phyloP scores from a whole-genome alignment of 1,140 invertebrate species.

The Schmidtea mediterranea region DNA sequence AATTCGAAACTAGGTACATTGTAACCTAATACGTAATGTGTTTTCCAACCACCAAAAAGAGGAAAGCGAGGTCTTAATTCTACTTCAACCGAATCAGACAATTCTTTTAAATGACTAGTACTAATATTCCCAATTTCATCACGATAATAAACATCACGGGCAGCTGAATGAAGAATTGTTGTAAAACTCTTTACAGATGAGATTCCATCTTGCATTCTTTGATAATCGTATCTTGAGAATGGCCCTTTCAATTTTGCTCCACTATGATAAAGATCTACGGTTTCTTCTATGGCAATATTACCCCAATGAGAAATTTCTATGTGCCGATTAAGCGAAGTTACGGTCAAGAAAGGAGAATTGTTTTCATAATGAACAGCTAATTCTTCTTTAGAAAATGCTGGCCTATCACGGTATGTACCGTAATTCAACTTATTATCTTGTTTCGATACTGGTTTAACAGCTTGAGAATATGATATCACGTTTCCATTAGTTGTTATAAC shows the following conservation, averaged over 20 bases:
- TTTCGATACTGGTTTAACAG: constrained; percentile 46
- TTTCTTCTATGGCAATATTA: constrained; percentile 84
- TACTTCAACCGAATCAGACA: constrained; percentile 68
- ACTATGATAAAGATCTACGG: constrained; percentile 59
- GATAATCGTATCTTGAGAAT: constrained; percentile 81
- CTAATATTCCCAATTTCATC: constrained; percentile 99
- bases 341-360: constrained; percentile 70
- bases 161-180: constrained; percentile 62
- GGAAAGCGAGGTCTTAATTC: constrained; percentile 81
- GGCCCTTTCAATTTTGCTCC: constrained; percentile 71
- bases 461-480: constrained; percentile 51
- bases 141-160: constrained; percentile 65
- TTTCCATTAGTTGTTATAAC: constrained; percentile 46
- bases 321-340: constrained; percentile 49
- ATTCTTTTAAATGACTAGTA: constrained; percentile 60
- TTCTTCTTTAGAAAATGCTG: constrained; percentile 32
- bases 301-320: constrained; percentile 98
- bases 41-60: constrained; percentile 93
- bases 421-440: constrained; percentile 50
- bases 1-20: constrained; percentile 90
- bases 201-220: constrained; percentile 53
- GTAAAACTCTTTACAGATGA: constrained; percentile 69
- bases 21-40: constrained; percentile 79
- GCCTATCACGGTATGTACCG: constrained; percentile 53
- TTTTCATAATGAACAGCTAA: constrained; percentile 74